Evolutionary conservation across 2,888 invertebrate genomes (phyloP), one percentile per base, ranked within the genome.

Genomic region (Cantharis nigra): DNA sequence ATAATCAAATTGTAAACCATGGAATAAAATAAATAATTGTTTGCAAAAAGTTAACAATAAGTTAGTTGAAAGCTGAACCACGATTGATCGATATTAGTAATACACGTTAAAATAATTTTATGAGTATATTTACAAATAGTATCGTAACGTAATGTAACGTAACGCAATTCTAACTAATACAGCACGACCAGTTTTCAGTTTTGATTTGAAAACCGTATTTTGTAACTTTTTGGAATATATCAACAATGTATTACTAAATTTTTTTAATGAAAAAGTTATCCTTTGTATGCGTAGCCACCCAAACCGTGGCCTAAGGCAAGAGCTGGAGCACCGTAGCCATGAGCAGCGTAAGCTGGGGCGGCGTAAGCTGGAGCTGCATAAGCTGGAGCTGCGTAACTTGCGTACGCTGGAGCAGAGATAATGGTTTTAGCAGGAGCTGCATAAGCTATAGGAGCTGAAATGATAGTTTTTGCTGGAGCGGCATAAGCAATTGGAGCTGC

Each of bases 401-500:
- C 23, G 14, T 26, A 20, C 11, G 63, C 71, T 18, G 67, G 73
- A 16, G 73, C 73, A 1, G 71, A 33, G 4, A 63, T 78, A 10
- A 77, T 73, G 0, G 73, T 20, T 18, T 67, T 28, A 0, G 33
- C 73, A 3, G 70, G 33, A 2, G 72, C 33, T 13, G 33, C 33
- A 5, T 33, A 33, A 14, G 82, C 77, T 11, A 82, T 76, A 11
- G 72, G 5, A 65, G 69, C 69, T 30, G 71, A 33, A 3, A 63
- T 78, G n/a, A 77, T 73, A 63, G 63, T 49, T 14, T 72, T 67
- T n/a, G 77, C 72, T 23, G 80, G 79, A 77, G 81, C 69, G 69
- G 85, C 78, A 14, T 67, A 72, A 30, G 82, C 80, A 18, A 82
- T 74, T 11, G 85, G 83, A 0, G 84, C 85, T 10, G 85, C 85